Evolutionary conservation across 1,140 invertebrate species (phyloP), one percentile per base, ranked within the genome.

Genomic region (Stenopsyche tienmushanensis): DNA sequence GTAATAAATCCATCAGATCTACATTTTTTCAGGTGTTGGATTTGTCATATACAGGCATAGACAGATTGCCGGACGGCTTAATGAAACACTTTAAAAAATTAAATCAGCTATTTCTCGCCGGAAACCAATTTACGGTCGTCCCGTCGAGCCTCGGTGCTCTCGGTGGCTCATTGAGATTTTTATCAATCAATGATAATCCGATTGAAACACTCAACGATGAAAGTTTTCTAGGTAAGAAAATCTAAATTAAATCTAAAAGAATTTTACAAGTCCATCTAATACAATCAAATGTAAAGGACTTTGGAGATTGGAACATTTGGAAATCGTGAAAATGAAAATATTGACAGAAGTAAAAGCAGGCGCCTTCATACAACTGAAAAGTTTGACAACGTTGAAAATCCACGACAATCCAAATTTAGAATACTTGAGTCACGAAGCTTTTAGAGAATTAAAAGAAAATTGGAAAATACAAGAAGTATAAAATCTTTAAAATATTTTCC

Each of bases 171-270:
- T 73, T 88, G 49, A 72, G 82, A 65, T 79, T 78, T 24, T 72
- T 88, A 3, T 83, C 81, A 44, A 74, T 88, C 55, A 83, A 83
- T 62, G 76, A 79, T 26, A 88, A 87, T 74, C 77, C 74, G 0
- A 81, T 88, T 26, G 67, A 78, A 25, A 79, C 80, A 64, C 71
- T 88, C 0, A 79, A 78, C 47, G 80, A 83, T 58, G 76, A 83
- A 25, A 83, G 82, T 45, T 85, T 87, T 66, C 68, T 81, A 23
- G 83, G 83, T 84, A 72, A 70, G 52, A 26, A n/a, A n/a, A n/a
- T n/a, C n/a, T n/a, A n/a, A n/a, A n/a, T 8, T 39, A 39, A 8
- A 39, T 39, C 34, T 7, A 7, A 39, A 8, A n/a, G n/a, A n/a
- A n/a, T n/a, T n/a, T n/a, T n/a, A n/a, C n/a, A n/a, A 34, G 29